phyloP scores from a whole-genome alignment of 1,140 invertebrate genomes.

The Microplitis mediator region DNA sequence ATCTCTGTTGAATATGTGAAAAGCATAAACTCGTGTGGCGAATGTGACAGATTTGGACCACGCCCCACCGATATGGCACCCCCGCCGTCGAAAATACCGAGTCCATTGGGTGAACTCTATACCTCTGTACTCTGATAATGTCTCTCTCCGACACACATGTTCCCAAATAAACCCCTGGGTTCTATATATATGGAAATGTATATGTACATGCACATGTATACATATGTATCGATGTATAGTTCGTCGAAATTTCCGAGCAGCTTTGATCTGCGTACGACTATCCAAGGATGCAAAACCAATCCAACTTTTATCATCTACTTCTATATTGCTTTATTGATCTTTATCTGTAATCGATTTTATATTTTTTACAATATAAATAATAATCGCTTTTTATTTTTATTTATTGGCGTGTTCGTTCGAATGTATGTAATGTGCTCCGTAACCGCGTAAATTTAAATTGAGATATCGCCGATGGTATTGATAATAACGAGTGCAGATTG shows the following conservation, averaged over 20 bases:
- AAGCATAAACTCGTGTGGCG: slow-evolving; percentile 54
- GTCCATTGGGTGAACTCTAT: slow-evolving; percentile 1
- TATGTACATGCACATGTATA: background rate
- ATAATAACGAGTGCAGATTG: too few relatives aligned
- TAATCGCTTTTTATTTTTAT: background rate
- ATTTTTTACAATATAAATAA: background rate
- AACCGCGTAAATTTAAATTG: too few relatives aligned
- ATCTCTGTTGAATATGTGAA: slow-evolving; percentile 7
- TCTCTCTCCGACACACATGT: background rate
- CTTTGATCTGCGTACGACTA: slow-evolving; percentile 36
- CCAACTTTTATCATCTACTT: background rate
- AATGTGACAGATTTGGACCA: slow-evolving; percentile 63
- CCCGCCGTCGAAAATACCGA: slow-evolving; percentile 23
- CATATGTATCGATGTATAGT: background rate
- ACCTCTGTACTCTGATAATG: background rate
- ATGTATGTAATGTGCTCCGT: too few relatives aligned
- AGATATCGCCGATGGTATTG: too few relatives aligned
- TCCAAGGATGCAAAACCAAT: slow-evolving; percentile 7
- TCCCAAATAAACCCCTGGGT: slow-evolving; percentile 20
- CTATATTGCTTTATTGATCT: background rate
- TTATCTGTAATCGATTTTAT: background rate
- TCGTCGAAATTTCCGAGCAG: slow-evolving; percentile 28
- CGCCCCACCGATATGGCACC: slow-evolving; percentile 60
- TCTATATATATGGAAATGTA: slow-evolving; percentile 24
- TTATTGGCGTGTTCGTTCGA: too few relatives aligned